phyloP scores from a whole-genome alignment of 2,113 vertebrate species.

The Sorex fumeus region DNA sequence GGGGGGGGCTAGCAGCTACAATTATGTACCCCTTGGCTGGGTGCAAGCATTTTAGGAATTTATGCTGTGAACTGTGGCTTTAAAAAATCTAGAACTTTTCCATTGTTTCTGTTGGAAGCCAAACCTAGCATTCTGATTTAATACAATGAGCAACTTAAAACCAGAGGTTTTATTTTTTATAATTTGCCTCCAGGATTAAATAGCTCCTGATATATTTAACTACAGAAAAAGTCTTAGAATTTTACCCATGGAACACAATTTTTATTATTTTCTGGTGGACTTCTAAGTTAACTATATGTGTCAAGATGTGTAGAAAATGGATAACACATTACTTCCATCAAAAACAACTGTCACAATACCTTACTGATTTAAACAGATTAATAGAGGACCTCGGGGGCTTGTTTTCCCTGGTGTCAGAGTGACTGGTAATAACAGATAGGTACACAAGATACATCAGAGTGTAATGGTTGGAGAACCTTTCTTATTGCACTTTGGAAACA shows the following conservation, averaged over 20 bases:
- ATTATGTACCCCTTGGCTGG: neutral
- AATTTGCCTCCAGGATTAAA: slow-evolving; percentile 57
- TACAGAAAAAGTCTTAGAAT: slow-evolving; percentile 52
- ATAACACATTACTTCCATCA: neutral
- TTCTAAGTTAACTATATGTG: slow-evolving; percentile 22
- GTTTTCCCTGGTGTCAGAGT: too few species aligned
- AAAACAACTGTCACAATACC: neutral
- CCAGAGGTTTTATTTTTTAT: slow-evolving; percentile 58
- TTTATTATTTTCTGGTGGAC: neutral
- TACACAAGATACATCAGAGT: too few species aligned
- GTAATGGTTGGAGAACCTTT: too few species aligned
- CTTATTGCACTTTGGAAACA: too few species aligned
- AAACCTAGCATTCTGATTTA: slow-evolving; percentile 51
- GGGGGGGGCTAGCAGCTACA: neutral
- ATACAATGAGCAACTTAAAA: slow-evolving; percentile 56
- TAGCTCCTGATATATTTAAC: slow-evolving; percentile 23
- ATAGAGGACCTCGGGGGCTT: too few species aligned
- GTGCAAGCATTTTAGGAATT: slow-evolving; percentile 67
- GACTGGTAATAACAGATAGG: too few species aligned
- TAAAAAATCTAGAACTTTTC: slow-evolving; percentile 55
- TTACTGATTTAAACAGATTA: neutral
- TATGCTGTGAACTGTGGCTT: neutral
- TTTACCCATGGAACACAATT: slow-evolving; percentile 28
- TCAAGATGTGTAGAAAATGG: slow-evolving; percentile 4
- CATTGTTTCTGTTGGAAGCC: slow-evolving; percentile 77